Evolutionary conservation across 2,113 vertebrate genomes (phyloP).

Genomic region (Otocyon megalotis): DNA sequence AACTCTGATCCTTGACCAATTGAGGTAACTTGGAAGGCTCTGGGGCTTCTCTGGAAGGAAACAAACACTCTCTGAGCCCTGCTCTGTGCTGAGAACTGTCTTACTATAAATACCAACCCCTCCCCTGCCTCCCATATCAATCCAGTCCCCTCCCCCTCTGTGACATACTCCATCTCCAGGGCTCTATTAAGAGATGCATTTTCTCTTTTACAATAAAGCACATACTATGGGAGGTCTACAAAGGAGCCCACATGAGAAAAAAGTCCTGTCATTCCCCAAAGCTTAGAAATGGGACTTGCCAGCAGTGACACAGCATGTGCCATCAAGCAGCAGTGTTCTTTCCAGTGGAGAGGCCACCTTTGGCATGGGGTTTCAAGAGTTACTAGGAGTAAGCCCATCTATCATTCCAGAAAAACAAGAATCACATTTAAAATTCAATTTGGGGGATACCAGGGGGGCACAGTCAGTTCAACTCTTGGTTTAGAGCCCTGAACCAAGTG

Average conservation of each 20-base stretch:
- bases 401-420: neutral
- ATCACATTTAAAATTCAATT: neutral
- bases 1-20: neutral
- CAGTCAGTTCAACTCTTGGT: neutral
- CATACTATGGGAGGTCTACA: fast-evolving
- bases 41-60: neutral
- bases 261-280: neutral
- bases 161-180: fast-evolving
- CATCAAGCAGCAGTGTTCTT: neutral
- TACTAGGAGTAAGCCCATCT: neutral
- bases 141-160: neutral
- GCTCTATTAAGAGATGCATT: neutral
- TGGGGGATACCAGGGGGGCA: neutral
- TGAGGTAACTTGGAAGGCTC: neutral
- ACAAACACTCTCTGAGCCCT: neutral
- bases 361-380: neutral
- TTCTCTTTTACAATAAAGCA: neutral
- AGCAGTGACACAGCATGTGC: fast-evolving
- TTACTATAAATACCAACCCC: neutral
- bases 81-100: neutral
- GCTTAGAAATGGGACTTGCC: neutral
- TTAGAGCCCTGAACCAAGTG: neutral
- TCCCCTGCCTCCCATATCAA: neutral
- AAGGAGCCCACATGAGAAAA: neutral
- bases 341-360: fast-evolving